Percentiles rank a stretch among this genome's conserved stretches.
phyloP scores from a whole-genome alignment of 2,888 invertebrate species.

The Spodoptera littoralis region DNA sequence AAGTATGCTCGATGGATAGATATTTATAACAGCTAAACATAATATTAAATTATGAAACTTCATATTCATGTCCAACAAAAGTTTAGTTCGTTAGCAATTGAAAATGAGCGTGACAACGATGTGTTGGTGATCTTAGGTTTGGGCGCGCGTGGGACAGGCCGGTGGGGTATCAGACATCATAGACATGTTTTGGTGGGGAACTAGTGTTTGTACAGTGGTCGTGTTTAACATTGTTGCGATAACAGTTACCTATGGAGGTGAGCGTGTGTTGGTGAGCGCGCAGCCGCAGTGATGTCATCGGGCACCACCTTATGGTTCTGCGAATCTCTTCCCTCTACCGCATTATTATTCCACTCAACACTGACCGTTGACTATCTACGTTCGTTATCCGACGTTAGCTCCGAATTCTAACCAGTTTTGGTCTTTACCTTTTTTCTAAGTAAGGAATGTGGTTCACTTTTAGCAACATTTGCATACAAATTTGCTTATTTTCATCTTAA shows the following conservation, averaged over 20 bases:
- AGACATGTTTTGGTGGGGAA: constrained; percentile 45
- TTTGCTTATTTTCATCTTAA: constrained; percentile 28
- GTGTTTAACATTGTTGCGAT: constrained; percentile 56
- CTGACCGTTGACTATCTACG: constrained; percentile 69
- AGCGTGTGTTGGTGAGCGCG: constrained; percentile 69
- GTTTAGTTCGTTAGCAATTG: constrained; percentile 76
- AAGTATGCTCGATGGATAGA: not conserved
- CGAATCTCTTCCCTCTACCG: constrained; percentile 78
- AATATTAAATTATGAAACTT: constrained; percentile 52
- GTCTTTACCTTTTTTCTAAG: constrained; percentile 69
- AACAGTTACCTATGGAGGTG: constrained; percentile 71
- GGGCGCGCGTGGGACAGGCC: constrained; percentile 62
- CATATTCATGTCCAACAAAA: constrained; percentile 54
- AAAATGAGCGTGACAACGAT: constrained; percentile 77
- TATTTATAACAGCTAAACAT: constrained; percentile 27
- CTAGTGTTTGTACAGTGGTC: constrained; percentile 37
- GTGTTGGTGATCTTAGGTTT: constrained; percentile 57
- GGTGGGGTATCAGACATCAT: constrained; percentile 28
- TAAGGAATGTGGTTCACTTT: constrained; percentile 56
- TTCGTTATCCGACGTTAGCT: constrained; percentile 72
- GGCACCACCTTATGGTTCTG: constrained; percentile 78
- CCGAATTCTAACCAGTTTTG: constrained; percentile 78
- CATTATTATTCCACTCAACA: constrained; percentile 80
- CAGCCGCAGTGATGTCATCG: constrained; percentile 81
- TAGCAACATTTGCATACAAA: constrained; percentile 47